Conservation (phyloP, 2,888 invertebrate species). For the Fragum whitleyi region DNA sequence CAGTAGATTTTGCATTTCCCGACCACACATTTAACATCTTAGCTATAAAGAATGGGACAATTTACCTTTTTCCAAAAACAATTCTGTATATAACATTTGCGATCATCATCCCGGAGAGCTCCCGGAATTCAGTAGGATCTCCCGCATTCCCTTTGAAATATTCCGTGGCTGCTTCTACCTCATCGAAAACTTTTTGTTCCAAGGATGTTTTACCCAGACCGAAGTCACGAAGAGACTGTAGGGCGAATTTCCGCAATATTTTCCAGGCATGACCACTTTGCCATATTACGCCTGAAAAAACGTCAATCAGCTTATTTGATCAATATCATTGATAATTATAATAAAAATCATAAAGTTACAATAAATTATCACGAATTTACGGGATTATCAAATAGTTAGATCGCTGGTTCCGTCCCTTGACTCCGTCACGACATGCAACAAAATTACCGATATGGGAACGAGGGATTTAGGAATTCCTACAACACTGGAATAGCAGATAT, state of each 20-base stretch:
- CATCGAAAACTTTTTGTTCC: constrained; percentile 63
- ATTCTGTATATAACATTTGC: constrained; percentile 69
- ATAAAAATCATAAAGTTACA: not conserved
- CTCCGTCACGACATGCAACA: too few species aligned
- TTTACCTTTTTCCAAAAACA: constrained; percentile 69
- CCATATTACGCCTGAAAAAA: constrained; percentile 45
- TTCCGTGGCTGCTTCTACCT: constrained; percentile 53
- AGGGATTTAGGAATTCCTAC: too few species aligned
- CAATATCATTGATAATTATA: not conserved
- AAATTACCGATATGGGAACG: too few species aligned
- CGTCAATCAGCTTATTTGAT: too few species aligned
- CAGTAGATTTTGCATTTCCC: too few species aligned
- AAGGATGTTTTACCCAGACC: constrained; percentile 68
- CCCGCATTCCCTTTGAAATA: constrained; percentile 42
- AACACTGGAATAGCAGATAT: too few species aligned
- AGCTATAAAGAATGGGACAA: too few species aligned
- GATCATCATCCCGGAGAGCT: constrained; percentile 28
- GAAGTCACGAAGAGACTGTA: constrained; percentile 65
- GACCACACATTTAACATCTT: too few species aligned
- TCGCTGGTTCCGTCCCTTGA: too few species aligned
- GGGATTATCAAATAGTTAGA: not conserved
- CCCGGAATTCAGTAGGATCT: constrained; percentile 17
- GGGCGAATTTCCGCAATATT: constrained; percentile 49
- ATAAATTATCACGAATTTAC: not conserved
- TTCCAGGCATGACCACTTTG: constrained; percentile 63